Evolutionary conservation across 2,888 invertebrate species (phyloP).

Genomic region (Chaetoderma sp.): DNA sequence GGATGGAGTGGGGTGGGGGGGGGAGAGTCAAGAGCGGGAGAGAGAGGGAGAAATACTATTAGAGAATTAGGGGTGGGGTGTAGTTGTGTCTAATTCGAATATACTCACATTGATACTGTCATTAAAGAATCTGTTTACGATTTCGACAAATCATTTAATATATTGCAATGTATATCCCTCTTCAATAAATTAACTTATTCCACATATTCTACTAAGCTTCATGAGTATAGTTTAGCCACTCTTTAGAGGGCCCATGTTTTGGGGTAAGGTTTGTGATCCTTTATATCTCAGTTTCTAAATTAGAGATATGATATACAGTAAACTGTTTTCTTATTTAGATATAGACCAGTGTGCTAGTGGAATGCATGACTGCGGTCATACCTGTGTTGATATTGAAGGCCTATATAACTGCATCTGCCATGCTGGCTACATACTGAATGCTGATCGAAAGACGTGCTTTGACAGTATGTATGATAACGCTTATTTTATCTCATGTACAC

Average conservation of each 20-base stretch:
- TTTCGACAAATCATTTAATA: not conserved
- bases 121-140: not conserved
- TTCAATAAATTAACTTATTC: constrained; percentile 6
- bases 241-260: no score
- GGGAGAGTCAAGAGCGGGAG: no score
- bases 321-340: constrained; percentile 1
- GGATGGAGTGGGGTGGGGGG: no score
- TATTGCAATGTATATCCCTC: not conserved
- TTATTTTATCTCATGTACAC: no score
- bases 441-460: constrained; percentile 8
- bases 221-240: no score
- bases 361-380: constrained; percentile 3
- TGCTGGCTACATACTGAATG: constrained; percentile 5
- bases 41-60: no score
- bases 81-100: no score
- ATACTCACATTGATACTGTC: not conserved
- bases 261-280: no score
- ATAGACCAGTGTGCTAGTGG: constrained; percentile 9
- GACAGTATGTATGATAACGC: not conserved
- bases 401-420: constrained; percentile 14
- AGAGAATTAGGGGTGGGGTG: no score
- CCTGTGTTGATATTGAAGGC: constrained; percentile 1
- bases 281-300: no score
- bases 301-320: no score
- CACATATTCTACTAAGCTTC: no score